Conservation (phyloP, 2,113 vertebrate species). For the Apodemus speciosus region DNA sequence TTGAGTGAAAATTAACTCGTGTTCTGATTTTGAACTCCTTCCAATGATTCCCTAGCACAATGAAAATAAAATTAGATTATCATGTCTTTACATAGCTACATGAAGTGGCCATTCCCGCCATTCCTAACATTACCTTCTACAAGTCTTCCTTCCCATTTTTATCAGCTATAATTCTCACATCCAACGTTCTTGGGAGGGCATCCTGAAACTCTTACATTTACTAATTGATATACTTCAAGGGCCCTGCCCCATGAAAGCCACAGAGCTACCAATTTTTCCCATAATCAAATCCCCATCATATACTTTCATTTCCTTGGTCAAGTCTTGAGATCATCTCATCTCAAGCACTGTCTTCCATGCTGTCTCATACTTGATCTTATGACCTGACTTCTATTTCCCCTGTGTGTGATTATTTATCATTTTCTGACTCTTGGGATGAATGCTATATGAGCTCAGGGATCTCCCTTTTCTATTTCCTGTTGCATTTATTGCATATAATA, state of each 20-base stretch:
- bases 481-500: background rate
- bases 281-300: background rate
- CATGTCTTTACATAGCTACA: background rate
- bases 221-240: background rate
- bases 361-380: background rate
- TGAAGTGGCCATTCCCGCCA: background rate
- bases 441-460: background rate
- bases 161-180: background rate
- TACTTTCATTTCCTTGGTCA: background rate
- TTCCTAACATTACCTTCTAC: background rate
- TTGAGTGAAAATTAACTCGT: background rate
- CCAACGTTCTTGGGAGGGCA: background rate
- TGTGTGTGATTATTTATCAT: background rate
- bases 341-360: background rate
- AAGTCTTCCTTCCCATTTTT: background rate
- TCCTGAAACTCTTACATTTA: background rate
- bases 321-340: background rate
- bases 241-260: background rate
- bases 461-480: background rate
- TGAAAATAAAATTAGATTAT: background rate
- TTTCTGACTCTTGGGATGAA: background rate
- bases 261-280: background rate
- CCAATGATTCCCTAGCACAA: background rate
- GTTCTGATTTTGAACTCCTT: background rate
- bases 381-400: background rate